A percentile compares a stretch with the other conserved stretches of the same genome.
phyloP scores from a whole-genome alignment of 2,113 vertebrate species.

The Oxyruncus cristatus region DNA sequence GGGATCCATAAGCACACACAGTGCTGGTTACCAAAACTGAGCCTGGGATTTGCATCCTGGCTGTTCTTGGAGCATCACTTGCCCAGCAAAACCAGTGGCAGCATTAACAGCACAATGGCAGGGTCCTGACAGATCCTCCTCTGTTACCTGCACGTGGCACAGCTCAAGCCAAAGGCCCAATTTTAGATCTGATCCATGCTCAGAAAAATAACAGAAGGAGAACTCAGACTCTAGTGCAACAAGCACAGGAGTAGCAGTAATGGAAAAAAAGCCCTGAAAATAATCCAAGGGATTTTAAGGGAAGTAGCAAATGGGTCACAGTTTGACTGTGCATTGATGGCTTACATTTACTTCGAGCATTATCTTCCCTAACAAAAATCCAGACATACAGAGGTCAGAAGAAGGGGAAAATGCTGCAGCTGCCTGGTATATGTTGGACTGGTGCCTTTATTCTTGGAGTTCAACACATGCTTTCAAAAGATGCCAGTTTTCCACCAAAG shows the following conservation, averaged over 20 bases:
- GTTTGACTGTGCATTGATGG: neutral
- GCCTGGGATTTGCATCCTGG: neutral
- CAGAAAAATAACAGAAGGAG: neutral
- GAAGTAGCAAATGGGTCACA: constrained; percentile 3
- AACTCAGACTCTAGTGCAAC: neutral
- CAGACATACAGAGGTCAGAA: constrained; percentile 44
- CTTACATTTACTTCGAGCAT: constrained; percentile 9
- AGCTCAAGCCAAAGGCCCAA: neutral
- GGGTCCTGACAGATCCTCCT: neutral
- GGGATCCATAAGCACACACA: neutral
- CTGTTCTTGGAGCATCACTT: neutral
- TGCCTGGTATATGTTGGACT: constrained; percentile 46
- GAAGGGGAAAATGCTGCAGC: constrained; percentile 33
- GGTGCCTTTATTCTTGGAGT: constrained; percentile 52
- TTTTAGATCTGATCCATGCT: neutral
- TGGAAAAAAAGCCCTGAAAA: constrained; percentile 20
- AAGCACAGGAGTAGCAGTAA: neutral
- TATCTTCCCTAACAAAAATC: constrained; percentile 46
- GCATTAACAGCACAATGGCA: neutral
- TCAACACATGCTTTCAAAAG: constrained; percentile 58
- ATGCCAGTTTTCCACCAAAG: constrained; percentile 69
- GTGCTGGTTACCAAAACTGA: neutral
- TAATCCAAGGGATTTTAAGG: constrained; percentile 27
- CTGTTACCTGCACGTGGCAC: neutral
- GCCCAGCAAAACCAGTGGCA: neutral